Conservation (phyloP, 2,113 vertebrate genomes). For the Equus quagga region DNA sequence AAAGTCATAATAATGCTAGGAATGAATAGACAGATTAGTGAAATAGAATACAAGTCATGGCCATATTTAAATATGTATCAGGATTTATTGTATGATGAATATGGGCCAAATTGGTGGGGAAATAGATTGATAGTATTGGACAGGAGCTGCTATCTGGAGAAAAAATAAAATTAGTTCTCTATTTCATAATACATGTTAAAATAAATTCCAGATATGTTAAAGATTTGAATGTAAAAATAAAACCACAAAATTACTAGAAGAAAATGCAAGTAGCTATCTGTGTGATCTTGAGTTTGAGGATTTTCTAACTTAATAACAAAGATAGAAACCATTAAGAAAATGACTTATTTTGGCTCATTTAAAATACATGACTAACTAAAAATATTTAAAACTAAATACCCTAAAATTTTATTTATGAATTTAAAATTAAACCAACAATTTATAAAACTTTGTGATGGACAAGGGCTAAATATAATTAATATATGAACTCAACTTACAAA, state of each 20-base stretch:
- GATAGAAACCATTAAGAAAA: not conserved
- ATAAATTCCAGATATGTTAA: not conserved
- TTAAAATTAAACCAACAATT: not conserved
- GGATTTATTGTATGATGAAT: not conserved
- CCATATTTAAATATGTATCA: not conserved
- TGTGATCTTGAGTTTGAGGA: not conserved
- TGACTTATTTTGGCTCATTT: not conserved
- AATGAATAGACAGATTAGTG: not conserved
- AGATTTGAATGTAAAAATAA: not conserved
- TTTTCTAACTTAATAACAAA: not conserved
- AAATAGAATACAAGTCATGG: not conserved
- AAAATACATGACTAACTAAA: not conserved
- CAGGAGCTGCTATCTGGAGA: not conserved
- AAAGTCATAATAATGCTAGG: not conserved
- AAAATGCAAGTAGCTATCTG: not conserved
- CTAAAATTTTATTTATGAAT: not conserved
- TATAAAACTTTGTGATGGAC: not conserved
- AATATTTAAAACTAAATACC: not conserved
- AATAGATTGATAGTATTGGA: not conserved
- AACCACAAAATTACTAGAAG: not conserved
- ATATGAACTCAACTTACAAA: not conserved
- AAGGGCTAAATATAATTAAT: not conserved
- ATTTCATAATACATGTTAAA: not conserved
- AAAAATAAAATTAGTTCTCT: conserved; percentile 35
- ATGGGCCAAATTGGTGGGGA: not conserved